These are phyloP conservation scores for Drosophila seguyi DNA, from an alignment of 1,140 invertebrate species.

Conservation along the genomic window DNA sequence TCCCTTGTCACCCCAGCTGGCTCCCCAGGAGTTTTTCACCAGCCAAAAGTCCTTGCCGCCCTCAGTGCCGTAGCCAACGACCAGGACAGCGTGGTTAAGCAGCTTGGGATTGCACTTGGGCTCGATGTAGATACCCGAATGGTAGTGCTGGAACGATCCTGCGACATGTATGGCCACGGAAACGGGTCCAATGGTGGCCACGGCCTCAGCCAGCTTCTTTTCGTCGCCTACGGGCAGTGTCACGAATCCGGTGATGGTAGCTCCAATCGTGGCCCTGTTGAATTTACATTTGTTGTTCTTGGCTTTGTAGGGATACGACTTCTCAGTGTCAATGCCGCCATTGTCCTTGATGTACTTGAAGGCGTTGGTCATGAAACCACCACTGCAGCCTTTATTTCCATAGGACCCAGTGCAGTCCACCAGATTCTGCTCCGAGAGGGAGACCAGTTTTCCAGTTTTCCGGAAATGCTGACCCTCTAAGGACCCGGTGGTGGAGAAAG, in stretches of 20 bases:
- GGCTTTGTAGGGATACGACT: slow-evolving; percentile 9
- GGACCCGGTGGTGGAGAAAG: slow-evolving; percentile 8
- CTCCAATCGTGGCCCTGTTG: neutral
- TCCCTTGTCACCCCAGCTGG: neutral
- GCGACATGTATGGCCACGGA: neutral
- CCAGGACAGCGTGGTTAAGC: neutral
- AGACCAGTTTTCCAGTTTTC: slow-evolving; percentile 1
- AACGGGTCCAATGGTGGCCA: neutral
- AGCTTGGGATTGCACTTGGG: neutral
- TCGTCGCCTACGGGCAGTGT: neutral
- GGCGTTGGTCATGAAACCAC: neutral
- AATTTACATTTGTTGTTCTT: neutral
- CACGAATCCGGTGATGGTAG: neutral
- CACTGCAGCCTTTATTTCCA: neutral
- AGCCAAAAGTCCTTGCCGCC: slow-evolving; percentile 2
- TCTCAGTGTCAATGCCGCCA: slow-evolving; percentile 10
- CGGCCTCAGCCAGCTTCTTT: slow-evolving; percentile 5
- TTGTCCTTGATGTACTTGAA: neutral
- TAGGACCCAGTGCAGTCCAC: neutral
- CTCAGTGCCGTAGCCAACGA: slow-evolving; percentile 13
- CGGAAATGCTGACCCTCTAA: slow-evolving; percentile 11
- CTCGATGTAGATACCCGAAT: neutral
- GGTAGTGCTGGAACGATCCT: neutral
- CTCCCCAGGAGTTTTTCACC: slow-evolving; percentile 16
- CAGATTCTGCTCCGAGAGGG: slow-evolving; percentile 10